These are phyloP conservation scores for Sialis fuliginosa DNA, from an alignment of 2,888 invertebrate genomes.

Conservation along the genomic window DNA sequence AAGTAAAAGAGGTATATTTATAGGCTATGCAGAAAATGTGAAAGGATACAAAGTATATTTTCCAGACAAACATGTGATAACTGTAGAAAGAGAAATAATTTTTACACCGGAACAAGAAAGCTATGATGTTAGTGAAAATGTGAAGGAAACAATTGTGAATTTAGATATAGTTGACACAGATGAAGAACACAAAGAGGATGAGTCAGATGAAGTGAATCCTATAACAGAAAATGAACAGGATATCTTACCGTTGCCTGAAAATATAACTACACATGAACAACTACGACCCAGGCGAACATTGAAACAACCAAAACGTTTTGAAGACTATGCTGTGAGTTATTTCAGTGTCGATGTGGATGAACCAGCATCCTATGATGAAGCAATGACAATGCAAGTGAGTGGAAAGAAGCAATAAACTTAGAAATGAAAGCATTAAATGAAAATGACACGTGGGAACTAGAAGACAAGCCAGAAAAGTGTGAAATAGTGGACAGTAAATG, in stretches of 20 bases:
- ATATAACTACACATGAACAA: conserved; percentile 1
- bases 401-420: background rate
- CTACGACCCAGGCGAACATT: conserved; percentile 1
- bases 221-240: no score
- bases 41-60: no score
- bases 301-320: background rate
- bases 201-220: no score
- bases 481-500: no score
- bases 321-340: conserved; percentile 1
- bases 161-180: no score
- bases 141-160: background rate
- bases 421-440: background rate
- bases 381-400: background rate
- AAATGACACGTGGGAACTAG: background rate
- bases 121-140: background rate
- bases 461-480: background rate
- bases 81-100: no score
- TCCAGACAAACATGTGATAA: no score
- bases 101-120: no score
- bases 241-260: background rate
- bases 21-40: no score
- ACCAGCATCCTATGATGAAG: conserved; percentile 2
- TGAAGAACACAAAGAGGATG: no score
- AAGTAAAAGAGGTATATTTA: no score
- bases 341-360: conserved; percentile 4